Evolutionary conservation across 2,888 invertebrate species (phyloP).

Genomic region (Euzophera pinguis): DNA sequence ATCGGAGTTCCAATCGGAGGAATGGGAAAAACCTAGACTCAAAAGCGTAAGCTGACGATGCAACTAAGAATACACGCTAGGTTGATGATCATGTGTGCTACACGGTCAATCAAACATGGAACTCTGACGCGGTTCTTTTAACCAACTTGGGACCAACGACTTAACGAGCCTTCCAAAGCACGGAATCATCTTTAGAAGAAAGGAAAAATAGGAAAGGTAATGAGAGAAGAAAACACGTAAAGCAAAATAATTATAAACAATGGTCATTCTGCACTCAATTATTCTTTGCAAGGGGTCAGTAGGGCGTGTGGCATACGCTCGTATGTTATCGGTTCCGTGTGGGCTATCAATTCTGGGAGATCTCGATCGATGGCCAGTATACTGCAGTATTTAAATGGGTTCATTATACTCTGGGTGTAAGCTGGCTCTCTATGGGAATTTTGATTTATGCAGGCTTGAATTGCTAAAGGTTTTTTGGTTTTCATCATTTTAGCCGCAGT

Average conservation of each 20-base stretch:
- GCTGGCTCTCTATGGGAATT: background rate
- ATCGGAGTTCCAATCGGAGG: too few species aligned
- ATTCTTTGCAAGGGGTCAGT: slow-evolving; percentile 36
- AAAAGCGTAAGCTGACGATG: too few species aligned
- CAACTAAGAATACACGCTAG: too few species aligned
- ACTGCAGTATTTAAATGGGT: slow-evolving; percentile 7
- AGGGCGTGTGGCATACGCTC: slow-evolving; percentile 29
- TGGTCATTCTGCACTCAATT: background rate
- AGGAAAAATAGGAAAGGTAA: too few species aligned
- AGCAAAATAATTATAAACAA: background rate
- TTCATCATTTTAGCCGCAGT: background rate
- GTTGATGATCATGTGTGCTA: too few species aligned
- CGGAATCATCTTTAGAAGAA: too few species aligned
- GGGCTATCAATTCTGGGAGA: slow-evolving; percentile 39
- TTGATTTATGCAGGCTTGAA: background rate
- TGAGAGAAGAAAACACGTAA: too few species aligned
- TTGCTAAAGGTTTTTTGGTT: background rate
- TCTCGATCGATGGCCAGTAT: slow-evolving; percentile 31
- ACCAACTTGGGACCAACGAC: too few species aligned
- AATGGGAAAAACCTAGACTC: too few species aligned
- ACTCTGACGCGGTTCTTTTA: too few species aligned
- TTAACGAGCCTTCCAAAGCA: too few species aligned
- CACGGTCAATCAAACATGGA: too few species aligned
- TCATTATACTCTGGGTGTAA: background rate
- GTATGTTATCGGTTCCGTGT: slow-evolving; percentile 41